Conservation (phyloP, 2,888 invertebrate genomes). For the Sarcophaga variegata region DNA sequence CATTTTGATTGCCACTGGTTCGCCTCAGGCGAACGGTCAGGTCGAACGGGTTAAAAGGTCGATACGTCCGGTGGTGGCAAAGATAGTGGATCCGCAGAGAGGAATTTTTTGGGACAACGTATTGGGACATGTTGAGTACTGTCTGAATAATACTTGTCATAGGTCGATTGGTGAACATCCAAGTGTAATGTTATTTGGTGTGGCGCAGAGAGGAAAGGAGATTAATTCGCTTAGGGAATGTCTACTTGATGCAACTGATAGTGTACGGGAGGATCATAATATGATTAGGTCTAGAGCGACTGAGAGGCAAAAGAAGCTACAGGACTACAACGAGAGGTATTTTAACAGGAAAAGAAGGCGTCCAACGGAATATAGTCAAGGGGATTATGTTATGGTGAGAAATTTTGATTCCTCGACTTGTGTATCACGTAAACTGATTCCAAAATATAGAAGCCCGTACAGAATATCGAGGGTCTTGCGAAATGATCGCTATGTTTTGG, state of each 20-base stretch:
- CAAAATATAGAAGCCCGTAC: slow-evolving; percentile 46
- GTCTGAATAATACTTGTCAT: slow-evolving; percentile 56
- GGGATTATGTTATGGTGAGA: slow-evolving; percentile 42
- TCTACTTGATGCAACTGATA: background rate
- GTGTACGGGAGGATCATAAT: background rate
- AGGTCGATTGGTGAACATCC: slow-evolving; percentile 7
- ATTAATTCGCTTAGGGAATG: slow-evolving; percentile 20
- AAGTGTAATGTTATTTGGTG: too few relatives aligned
- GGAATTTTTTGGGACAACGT: slow-evolving; percentile 47
- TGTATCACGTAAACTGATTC: slow-evolving; percentile 40
- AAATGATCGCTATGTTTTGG: slow-evolving; percentile 42
- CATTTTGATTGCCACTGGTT: slow-evolving; percentile 34
- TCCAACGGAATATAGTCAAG: background rate
- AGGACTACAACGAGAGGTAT: slow-evolving; percentile 19
- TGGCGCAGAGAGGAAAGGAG: background rate
- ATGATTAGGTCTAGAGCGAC: background rate
- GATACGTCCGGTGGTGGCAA: slow-evolving; percentile 42
- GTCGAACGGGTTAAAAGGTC: slow-evolving; percentile 68
- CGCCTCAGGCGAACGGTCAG: slow-evolving; percentile 70
- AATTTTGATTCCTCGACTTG: slow-evolving; percentile 35
- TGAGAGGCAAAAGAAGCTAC: background rate
- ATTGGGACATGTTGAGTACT: slow-evolving; percentile 40
- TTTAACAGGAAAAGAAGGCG: background rate
- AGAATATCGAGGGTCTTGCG: background rate
- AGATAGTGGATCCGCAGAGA: background rate